These are phyloP conservation scores for Semibalanus balanoides DNA, from an alignment of 1,140 invertebrate genomes.

Conservation along the genomic window DNA sequence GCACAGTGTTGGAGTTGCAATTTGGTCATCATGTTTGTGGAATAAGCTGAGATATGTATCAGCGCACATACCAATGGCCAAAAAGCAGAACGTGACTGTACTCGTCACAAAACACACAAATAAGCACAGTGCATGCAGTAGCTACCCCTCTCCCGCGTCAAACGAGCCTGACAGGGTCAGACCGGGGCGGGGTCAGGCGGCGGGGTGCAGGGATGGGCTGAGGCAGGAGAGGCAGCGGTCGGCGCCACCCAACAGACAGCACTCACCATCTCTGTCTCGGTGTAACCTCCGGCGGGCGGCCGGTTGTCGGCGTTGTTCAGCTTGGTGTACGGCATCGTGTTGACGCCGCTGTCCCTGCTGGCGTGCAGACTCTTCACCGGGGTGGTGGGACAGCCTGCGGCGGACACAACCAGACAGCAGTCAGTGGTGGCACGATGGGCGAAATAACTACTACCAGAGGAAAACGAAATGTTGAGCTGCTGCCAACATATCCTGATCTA, in stretches of 20 bases:
- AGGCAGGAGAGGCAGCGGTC: too few species aligned
- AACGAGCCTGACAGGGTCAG: constrained; percentile 52
- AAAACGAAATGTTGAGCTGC: constrained; percentile 10
- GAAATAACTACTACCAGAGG: constrained; percentile 10
- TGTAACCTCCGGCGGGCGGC: constrained; percentile 7
- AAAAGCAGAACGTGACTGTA: too few species aligned
- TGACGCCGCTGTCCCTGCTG: constrained; percentile 22
- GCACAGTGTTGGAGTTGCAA: too few species aligned
- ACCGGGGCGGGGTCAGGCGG: constrained; percentile 60
- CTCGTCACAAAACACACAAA: too few species aligned
- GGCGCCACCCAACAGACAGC: too few species aligned
- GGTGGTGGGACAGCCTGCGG: constrained; percentile 27
- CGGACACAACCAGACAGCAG: constrained; percentile 7
- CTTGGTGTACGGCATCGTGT: constrained; percentile 8
- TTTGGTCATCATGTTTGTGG: too few species aligned
- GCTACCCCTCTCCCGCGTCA: too few species aligned
- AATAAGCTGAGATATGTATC: too few species aligned
- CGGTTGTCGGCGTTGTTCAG: not conserved
- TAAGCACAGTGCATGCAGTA: too few species aligned
- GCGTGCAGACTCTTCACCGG: constrained; percentile 26
- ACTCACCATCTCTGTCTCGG: constrained; percentile 27
- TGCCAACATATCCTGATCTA: constrained; percentile 6
- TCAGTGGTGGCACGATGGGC: constrained; percentile 13
- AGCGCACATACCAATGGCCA: too few species aligned
- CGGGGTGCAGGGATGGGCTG: too few species aligned